Conservation (phyloP, 30 jellyfish, hydroid and myxozoan species). For the Nemopilema nomurai region DNA sequence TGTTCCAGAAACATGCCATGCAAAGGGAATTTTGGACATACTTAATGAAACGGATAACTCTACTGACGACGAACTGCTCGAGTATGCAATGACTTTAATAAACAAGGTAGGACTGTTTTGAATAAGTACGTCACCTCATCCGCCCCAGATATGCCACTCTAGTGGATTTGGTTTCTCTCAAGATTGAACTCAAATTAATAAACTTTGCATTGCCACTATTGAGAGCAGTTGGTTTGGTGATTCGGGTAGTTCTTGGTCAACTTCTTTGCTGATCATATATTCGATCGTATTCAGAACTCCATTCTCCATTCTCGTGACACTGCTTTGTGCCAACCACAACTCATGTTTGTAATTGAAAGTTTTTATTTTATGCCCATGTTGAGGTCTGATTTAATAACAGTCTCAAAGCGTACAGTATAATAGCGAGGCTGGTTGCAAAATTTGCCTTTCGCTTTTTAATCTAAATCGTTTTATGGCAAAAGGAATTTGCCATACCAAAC, state of each 20-base stretch:
- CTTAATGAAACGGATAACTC: constrained; percentile 80
- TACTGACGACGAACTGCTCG: constrained; percentile 90
- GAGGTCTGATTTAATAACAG: neutral
- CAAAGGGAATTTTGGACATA: constrained; percentile 87
- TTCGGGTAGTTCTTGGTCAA: too few species aligned
- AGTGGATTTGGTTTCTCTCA: too few species aligned
- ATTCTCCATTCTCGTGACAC: neutral
- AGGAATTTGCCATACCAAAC: neutral
- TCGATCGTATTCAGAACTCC: neutral
- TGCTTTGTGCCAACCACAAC: neutral
- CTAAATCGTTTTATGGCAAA: neutral
- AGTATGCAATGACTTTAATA: constrained; percentile 80
- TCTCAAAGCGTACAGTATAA: neutral
- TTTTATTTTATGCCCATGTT: neutral
- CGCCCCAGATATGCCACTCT: too few species aligned
- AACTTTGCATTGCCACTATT: too few species aligned
- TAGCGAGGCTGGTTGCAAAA: neutral
- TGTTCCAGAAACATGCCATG: constrained; percentile 63
- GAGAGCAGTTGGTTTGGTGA: too few species aligned
- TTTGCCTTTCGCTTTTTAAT: neutral
- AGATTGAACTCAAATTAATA: too few species aligned
- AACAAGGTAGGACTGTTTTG: constrained; percentile 94
- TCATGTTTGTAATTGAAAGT: neutral
- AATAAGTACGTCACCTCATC: too few species aligned
- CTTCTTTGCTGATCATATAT: too few species aligned